Conservation (phyloP, 2,888 invertebrate species). For the Xylota sylvarum region DNA sequence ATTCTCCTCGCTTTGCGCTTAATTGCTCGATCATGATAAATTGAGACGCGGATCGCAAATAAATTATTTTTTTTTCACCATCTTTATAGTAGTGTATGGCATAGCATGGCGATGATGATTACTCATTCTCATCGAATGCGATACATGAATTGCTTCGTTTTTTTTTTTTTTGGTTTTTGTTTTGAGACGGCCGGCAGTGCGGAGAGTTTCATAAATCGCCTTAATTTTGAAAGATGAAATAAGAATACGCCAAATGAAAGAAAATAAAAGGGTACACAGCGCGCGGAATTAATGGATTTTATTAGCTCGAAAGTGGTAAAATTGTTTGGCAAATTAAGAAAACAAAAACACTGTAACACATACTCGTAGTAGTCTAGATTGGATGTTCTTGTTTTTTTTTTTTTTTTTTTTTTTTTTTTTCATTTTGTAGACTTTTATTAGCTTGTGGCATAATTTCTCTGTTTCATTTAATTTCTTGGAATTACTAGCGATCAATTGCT, state of each 20-base stretch:
- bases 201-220: constrained; percentile 41
- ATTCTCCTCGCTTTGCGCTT: constrained; percentile 64
- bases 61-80: constrained; percentile 62
- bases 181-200: neutral
- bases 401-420: neutral
- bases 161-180: neutral
- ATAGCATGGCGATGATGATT: constrained; percentile 50
- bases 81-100: constrained; percentile 25
- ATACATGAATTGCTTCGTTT: constrained; percentile 35
- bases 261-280: constrained; percentile 4
- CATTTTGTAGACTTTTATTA: neutral
- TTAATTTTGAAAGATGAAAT: constrained; percentile 36
- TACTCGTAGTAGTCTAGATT: too few relatives aligned
- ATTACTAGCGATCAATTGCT: constrained; percentile 29
- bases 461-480: constrained; percentile 48
- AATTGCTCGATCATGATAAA: constrained; percentile 76
- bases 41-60: constrained; percentile 76
- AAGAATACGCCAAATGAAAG: constrained; percentile 24
- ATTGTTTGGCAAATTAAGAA: constrained; percentile 45
- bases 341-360: constrained; percentile 11
- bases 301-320: constrained; percentile 49
- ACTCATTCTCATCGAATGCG: constrained; percentile 51
- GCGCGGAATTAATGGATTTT: constrained; percentile 57
- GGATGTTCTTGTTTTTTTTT: neutral
- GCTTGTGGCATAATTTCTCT: constrained; percentile 41